phyloP scores from a whole-genome alignment of 2,888 invertebrate species.

The Drosophila paracracens region DNA sequence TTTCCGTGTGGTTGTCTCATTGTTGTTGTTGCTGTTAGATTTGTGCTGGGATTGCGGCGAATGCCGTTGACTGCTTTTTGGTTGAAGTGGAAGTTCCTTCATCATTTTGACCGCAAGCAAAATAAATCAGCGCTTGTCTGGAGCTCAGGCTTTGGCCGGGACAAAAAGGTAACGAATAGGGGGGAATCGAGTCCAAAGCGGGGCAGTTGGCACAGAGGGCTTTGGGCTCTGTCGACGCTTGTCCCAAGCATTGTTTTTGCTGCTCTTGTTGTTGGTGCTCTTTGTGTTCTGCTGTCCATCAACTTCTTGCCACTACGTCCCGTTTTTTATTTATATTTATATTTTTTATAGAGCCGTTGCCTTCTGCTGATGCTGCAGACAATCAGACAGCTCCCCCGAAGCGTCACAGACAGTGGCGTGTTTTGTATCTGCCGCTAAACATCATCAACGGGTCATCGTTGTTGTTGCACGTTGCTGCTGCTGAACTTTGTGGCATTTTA shows the following conservation, averaged over 20 bases:
- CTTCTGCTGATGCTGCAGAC: constrained; percentile 24
- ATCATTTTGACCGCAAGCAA: constrained; percentile 77
- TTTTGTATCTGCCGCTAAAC: constrained; percentile 61
- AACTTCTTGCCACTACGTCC: constrained; percentile 47
- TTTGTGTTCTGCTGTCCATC: constrained; percentile 65
- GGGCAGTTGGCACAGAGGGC: constrained; percentile 10
- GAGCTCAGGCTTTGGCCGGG: constrained; percentile 30
- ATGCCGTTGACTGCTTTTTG: constrained; percentile 19
- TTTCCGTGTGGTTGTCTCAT: constrained; percentile 6
- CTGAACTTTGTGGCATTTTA: constrained; percentile 74
- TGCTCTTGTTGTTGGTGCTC: constrained; percentile 19
- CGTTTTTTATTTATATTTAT: constrained; percentile 48
- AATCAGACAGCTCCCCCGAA: constrained; percentile 41
- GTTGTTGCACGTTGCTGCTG: constrained; percentile 27
- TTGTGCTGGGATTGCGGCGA: constrained; percentile 52
- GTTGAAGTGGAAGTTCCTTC: constrained; percentile 66
- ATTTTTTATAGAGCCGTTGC: constrained; percentile 48
- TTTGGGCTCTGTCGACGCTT: constrained; percentile 55
- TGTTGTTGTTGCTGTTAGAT: constrained; percentile 52
- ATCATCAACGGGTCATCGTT: constrained; percentile 67
- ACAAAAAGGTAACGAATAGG: constrained; percentile 9
- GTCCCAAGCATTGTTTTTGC: constrained; percentile 31
- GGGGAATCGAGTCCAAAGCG: not conserved
- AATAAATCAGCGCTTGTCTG: constrained; percentile 79
- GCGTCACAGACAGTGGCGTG: constrained; percentile 66